Evolutionary conservation across 2,888 invertebrate species (phyloP).

Genomic region (Coenonympha glycerion): DNA sequence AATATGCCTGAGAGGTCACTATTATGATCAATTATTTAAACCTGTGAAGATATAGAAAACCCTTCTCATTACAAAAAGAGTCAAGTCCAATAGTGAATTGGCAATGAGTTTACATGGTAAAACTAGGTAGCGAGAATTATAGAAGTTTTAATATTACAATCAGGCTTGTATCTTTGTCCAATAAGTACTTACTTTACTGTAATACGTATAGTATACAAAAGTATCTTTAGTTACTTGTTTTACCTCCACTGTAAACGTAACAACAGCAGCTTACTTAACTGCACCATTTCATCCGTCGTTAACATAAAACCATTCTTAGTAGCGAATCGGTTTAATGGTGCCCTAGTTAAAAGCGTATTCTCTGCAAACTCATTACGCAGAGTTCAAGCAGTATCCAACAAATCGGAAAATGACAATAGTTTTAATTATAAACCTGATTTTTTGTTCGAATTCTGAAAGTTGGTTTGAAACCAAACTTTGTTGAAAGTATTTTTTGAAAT

Average conservation of each 20-base stretch:
- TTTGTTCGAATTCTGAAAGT: too few species aligned
- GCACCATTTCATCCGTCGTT: background rate
- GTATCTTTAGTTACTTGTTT: background rate
- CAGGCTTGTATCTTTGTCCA: background rate
- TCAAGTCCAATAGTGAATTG: too few species aligned
- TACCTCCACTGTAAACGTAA: background rate
- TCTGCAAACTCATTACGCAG: constrained; percentile 2
- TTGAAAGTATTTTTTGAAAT: constrained; percentile 51
- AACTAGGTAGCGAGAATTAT: too few species aligned
- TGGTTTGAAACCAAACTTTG: constrained; percentile 43
- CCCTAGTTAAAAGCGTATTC: constrained; percentile 7
- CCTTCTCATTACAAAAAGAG: too few species aligned
- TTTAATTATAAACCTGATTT: too few species aligned
- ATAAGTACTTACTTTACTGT: background rate
- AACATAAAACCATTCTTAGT: constrained; percentile 8
- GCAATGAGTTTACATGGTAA: too few species aligned
- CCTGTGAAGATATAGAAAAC: too few species aligned
- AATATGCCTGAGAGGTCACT: too few species aligned
- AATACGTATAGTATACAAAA: background rate
- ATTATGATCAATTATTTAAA: too few species aligned
- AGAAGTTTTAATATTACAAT: too few species aligned
- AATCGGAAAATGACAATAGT: too few species aligned
- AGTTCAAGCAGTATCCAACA: constrained; percentile 2
- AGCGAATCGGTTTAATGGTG: background rate
- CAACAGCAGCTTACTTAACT: background rate